Evolutionary conservation across 2,797 vertebrate species (phyloP).

Genomic region (Cyprinodon diabolis): DNA sequence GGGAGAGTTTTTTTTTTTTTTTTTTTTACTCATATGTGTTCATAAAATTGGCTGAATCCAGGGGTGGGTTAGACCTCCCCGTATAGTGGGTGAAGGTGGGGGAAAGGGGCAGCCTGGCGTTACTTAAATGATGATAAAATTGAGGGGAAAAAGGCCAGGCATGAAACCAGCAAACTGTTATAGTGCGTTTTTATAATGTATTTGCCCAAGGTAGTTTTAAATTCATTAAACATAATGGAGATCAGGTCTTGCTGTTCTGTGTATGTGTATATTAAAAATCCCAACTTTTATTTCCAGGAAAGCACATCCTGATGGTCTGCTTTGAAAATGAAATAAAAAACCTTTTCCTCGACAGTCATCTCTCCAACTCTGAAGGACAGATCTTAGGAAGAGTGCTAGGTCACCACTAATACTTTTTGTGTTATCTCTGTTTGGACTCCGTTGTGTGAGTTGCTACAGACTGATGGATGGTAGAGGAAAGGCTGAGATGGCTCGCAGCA

Average conservation of each 20-base stretch:
- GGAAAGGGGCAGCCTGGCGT: no score
- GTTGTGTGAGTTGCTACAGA: constrained; percentile 24
- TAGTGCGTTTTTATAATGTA: neutral
- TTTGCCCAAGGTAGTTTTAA: neutral
- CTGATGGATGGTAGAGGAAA: constrained; percentile 40
- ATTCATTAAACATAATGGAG: neutral
- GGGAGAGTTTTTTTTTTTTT: no score
- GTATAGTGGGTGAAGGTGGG: no score
- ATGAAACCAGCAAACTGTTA: neutral
- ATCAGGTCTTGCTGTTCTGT: neutral
- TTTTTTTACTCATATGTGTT: no score
- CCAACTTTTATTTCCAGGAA: constrained; percentile 17
- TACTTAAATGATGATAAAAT: no score
- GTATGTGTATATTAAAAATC: neutral
- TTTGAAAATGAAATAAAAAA: neutral
- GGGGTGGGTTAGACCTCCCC: no score
- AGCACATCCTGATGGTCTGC: neutral
- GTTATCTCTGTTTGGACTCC: constrained; percentile 26
- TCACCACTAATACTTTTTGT: constrained; percentile 19
- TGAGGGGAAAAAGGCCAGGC: neutral
- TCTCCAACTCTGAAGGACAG: constrained; percentile 18
- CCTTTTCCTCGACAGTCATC: constrained; percentile 37
- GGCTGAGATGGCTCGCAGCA: constrained; percentile 46
- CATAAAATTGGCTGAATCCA: no score
- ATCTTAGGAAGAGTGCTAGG: constrained; percentile 5